Conservation (phyloP, 2,797 vertebrate genomes). For the Acipenser ruthenus region DNA sequence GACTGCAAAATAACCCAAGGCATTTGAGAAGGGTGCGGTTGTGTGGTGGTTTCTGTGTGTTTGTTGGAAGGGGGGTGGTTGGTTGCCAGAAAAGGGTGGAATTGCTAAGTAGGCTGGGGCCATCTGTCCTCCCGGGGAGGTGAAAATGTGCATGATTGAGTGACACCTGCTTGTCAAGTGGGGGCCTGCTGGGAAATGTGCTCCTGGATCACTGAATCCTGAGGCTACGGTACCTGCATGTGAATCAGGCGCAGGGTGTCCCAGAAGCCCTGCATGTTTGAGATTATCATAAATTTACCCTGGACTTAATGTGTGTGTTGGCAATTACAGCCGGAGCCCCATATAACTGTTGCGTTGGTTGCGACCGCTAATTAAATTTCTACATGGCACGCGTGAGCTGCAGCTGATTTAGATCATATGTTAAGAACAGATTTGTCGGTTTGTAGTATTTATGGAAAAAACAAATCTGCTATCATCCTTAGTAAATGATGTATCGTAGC, state of each 20-base stretch:
- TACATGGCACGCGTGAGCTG: conserved; percentile 19
- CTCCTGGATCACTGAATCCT: conserved; percentile 58
- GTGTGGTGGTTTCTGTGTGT: conserved; percentile 1
- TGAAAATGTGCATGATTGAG: conserved; percentile 58
- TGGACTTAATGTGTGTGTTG: background rate
- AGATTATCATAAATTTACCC: conserved; percentile 4
- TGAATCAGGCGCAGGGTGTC: conserved; percentile 64
- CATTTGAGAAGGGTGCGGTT: conserved; percentile 24
- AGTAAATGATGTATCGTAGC: no score
- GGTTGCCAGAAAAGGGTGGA: conserved; percentile 43
- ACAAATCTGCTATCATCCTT: no score
- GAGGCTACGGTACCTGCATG: conserved; percentile 66
- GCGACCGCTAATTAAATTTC: conserved; percentile 35
- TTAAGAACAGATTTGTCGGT: conserved; percentile 25
- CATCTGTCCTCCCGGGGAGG: conserved; percentile 63
- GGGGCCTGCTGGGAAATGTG: conserved; percentile 65
- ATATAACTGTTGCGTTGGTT: conserved; percentile 11
- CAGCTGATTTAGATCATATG: conserved; percentile 13
- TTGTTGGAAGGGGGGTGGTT: conserved; percentile 5
- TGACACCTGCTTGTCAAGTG: conserved; percentile 77
- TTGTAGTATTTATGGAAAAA: no score
- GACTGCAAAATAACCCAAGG: conserved; percentile 52
- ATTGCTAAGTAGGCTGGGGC: conserved; percentile 62
- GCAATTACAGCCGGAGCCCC: conserved; percentile 8
- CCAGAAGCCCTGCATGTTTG: conserved; percentile 34